A percentile compares a stretch with the other conserved stretches of the same genome.
Evolutionary conservation across 2,113 vertebrate species (phyloP).

Genomic region (Herpailurus yagouaroundi): DNA sequence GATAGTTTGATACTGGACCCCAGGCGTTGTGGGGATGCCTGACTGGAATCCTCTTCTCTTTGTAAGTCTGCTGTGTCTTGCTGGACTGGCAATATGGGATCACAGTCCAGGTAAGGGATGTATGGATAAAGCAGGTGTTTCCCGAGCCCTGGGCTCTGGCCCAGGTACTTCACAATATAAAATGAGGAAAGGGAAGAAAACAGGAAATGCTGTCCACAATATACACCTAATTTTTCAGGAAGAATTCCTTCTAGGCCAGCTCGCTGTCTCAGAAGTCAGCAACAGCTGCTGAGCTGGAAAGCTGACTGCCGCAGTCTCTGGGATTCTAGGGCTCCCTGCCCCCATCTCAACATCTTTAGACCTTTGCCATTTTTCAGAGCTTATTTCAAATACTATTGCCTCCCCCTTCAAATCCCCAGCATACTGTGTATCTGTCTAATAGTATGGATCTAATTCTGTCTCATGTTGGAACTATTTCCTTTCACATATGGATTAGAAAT

Average conservation of each 20-base stretch:
- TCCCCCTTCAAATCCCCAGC: not conserved
- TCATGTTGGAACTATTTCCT: conserved; percentile 25
- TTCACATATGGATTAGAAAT: conserved; percentile 41
- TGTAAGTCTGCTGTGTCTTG: not conserved
- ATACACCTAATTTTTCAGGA: conserved; percentile 41
- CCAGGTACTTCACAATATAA: conserved; percentile 64
- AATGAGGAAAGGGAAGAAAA: conserved; percentile 64
- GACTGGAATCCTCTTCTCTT: not conserved
- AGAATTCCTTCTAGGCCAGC: conserved; percentile 42
- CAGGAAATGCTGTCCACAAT: conserved; percentile 56
- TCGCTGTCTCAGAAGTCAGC: conserved; percentile 39
- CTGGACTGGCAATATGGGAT: not conserved
- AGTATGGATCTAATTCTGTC: not conserved
- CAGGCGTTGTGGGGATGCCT: not conserved
- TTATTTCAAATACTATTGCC: not conserved
- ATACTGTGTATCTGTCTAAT: not conserved
- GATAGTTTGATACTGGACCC: not conserved
- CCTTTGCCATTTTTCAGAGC: conserved; percentile 45
- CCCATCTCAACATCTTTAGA: not conserved
- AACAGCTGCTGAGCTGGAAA: conserved; percentile 26
- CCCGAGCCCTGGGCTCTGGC: conserved; percentile 38
- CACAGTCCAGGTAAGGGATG: conserved; percentile 1
- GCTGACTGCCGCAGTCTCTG: not conserved
- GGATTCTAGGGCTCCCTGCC: not conserved
- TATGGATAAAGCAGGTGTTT: conserved; percentile 63